Evolutionary conservation across 2,888 invertebrate genomes (phyloP).

Genomic region (Dusona sp.): DNA sequence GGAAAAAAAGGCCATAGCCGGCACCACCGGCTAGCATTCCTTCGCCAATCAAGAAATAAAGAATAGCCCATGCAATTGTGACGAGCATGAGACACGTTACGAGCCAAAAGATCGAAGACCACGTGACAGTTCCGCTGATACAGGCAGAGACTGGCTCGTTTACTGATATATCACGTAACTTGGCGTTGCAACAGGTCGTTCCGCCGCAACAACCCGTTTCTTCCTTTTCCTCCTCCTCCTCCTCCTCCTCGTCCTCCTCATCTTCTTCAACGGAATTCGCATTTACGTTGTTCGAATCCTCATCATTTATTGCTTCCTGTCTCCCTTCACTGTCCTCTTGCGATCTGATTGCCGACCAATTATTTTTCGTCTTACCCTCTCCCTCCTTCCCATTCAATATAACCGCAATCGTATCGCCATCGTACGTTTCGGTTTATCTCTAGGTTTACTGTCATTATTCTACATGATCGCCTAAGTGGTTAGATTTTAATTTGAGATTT

Average conservation of each 20-base stretch:
- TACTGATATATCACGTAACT: conserved; percentile 75
- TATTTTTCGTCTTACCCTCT: conserved; percentile 2
- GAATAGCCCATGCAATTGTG: conserved; percentile 71
- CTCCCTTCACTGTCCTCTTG: conserved; percentile 7
- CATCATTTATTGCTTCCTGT: conserved; percentile 16
- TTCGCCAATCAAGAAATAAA: conserved; percentile 77
- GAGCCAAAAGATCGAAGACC: conserved; percentile 76
- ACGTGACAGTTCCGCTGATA: conserved; percentile 72
- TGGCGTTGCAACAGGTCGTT: conserved; percentile 74
- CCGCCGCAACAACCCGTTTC: conserved; percentile 75
- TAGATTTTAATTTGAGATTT: background rate
- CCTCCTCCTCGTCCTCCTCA: conserved; percentile 26
- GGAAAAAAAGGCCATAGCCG: conserved; percentile 75
- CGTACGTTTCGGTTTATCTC: background rate
- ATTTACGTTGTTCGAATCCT: conserved; percentile 27
- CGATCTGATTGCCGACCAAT: conserved; percentile 50
- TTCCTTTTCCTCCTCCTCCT: conserved; percentile 40
- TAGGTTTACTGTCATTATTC: conserved; percentile 15
- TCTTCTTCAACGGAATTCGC: conserved; percentile 29
- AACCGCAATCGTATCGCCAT: conserved; percentile 17
- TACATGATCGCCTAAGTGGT: background rate
- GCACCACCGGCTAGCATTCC: conserved; percentile 76
- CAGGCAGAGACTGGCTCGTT: conserved; percentile 71
- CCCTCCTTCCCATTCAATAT: background rate
- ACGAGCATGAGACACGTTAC: conserved; percentile 67